Evolutionary conservation across 1,140 invertebrate genomes (phyloP), one percentile per base, ranked within the genome.

Genomic region (Ooceraea biroi): DNA sequence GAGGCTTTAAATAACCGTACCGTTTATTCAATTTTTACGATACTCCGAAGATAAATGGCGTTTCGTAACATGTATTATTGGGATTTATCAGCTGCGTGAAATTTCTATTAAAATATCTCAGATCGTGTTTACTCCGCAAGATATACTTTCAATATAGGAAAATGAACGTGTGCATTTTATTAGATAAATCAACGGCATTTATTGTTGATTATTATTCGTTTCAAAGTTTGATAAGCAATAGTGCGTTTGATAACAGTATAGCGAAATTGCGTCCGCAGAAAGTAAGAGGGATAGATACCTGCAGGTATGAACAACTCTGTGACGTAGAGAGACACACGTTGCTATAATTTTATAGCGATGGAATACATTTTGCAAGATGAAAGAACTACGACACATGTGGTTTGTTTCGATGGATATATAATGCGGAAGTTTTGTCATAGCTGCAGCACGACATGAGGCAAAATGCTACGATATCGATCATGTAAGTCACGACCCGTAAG

Each of bases 391-490:
- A 30, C 17, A 17, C 12, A 27, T n/a, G 30, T 22, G 19, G 22
- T 30, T 36, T 58, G 50, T 82, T 74, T 61, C 55, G 27, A 63
- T 74, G 57, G 69, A 82, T 60, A 44, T 74, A 61, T 74, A 60
- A 72, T 50, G 68, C 69, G 78, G 41, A 61, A 82, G 78, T 82
- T 82, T 82, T 82, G 27, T 74, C 57, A 44, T 50, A 76, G 63
- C 41, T 19, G 78, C 57, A 36, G 78, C 55, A 73, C 19, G 46
- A 82, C 19, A 50, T 58, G 52, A 84, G 44, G 55, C n/a, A 63
- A 84, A 84, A 50, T n/a, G 66, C 12, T 17, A 58, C 55, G 65
- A 50, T 83, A 86, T 86, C 30, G 85, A 86, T 68, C 78, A 46
- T 44, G 30, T 55, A 78, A 84, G 72, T 72, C 82, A 61, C 48